Base-by-base conservation (phyloP, 2,797 vertebrate genomes). In the Agapornis canus region DNA sequence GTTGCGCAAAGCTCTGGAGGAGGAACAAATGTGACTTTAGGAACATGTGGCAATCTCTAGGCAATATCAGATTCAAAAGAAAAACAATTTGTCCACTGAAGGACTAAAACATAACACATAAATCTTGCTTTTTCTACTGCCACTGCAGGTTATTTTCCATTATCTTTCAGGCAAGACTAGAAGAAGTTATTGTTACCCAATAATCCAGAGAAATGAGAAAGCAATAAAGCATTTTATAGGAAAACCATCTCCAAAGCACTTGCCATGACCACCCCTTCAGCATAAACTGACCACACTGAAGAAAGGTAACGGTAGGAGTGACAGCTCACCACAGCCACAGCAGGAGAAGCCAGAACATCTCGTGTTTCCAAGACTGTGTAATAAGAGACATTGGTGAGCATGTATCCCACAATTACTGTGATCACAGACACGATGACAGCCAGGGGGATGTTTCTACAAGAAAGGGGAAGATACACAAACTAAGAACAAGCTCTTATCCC, bases 301-400 rank as follows among this genome's bases (percentile, higher is more conserved):
- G 71, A 52, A 39, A 31, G 60, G 7, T 35, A 64, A 60, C 3
- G 1, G 10, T 1, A 51, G 18, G 45, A 37, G 22, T 43, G 25
- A 40, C 8, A 4, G 92, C 96, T 97, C 75, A 98, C 98, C 97
- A 98, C 97, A 86, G 98, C 98, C n/a, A 98, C 98, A 40, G 98
- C 98, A 83, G 96, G 94, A 80, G 97, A 98, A 66, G 95, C 95
- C 93, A 98, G 77, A 61, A 98, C 95, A 2, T 98, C 97, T 73
- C 96, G 54, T 17, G 66, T 93, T 78, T 96, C 97, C 89, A 98
- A 85, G 82, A 97, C 95, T 0, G 97, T 96, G 82, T 98, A 98
- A 89, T 98, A 98, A 54, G 98, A 95, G 81, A 98, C 26, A 1
- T 98, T 98, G 86, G 97, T 97, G 68, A 98, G 96, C 89, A 97